Evolutionary conservation across 1,140 invertebrate species (phyloP).

Genomic region (Belonocnema kinseyi): DNA sequence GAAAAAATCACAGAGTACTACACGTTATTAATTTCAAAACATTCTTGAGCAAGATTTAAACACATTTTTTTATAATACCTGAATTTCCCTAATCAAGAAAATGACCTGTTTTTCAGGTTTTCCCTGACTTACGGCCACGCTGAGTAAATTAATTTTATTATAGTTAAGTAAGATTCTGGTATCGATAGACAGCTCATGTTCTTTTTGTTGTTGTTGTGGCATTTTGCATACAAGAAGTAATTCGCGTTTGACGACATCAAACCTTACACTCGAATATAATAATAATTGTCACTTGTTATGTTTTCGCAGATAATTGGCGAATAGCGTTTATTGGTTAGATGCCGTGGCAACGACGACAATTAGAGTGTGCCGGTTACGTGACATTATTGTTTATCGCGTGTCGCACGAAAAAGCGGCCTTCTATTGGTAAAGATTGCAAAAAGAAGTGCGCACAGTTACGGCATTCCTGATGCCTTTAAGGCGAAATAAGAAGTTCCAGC

Average conservation of each 20-base stretch:
- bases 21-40: too few species aligned
- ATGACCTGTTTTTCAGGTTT: too few species aligned
- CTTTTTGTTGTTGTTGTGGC: neutral
- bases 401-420: constrained; percentile 46
- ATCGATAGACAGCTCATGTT: too few species aligned
- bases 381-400: constrained; percentile 60
- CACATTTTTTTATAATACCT: too few species aligned
- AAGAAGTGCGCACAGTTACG: constrained; percentile 8
- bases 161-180: too few species aligned
- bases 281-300: constrained; percentile 32
- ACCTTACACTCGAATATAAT: constrained; percentile 15
- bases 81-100: too few species aligned
- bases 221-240: constrained; percentile 1
- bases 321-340: constrained; percentile 35
- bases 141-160: too few species aligned
- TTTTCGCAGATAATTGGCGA: constrained; percentile 33
- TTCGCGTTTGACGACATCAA: neutral
- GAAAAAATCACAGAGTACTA: too few species aligned
- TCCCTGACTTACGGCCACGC: too few species aligned
- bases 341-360: constrained; percentile 46
- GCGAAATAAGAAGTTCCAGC: neutral
- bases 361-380: constrained; percentile 48
- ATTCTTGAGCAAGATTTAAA: too few species aligned
- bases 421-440: constrained; percentile 29
- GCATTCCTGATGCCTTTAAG: neutral